These are phyloP conservation scores for Sphaeridia pumilis DNA, from an alignment of 2,888 invertebrate species.

Conservation along the genomic window DNA sequence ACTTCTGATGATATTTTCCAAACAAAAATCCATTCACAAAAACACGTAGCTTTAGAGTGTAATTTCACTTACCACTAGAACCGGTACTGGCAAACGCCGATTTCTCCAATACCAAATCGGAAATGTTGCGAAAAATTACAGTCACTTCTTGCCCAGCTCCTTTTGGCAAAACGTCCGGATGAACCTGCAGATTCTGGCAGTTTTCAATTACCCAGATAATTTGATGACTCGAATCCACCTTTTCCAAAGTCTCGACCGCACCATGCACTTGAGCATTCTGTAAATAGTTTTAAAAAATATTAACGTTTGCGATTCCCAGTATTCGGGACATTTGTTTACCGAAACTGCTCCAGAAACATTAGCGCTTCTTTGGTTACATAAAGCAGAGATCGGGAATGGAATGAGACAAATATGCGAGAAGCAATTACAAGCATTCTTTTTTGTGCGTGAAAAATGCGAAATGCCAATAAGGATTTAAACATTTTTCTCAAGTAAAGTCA, in stretches of 20 bases:
- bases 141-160: slow-evolving; percentile 24
- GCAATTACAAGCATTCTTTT: too few relatives aligned
- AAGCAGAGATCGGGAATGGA: too few relatives aligned
- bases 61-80: neutral
- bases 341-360: too few relatives aligned
- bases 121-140: slow-evolving; percentile 24
- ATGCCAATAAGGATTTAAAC: too few relatives aligned
- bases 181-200: slow-evolving; percentile 22
- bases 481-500: too few relatives aligned
- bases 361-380: too few relatives aligned
- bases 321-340: too few relatives aligned
- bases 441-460: too few relatives aligned
- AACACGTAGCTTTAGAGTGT: neutral
- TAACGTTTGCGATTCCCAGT: too few relatives aligned
- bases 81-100: neutral
- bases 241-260: slow-evolving; percentile 9
- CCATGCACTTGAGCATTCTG: slow-evolving; percentile 27
- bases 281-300: too few relatives aligned
- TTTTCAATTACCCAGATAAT: slow-evolving; percentile 26
- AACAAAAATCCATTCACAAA: neutral
- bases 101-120: neutral
- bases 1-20: neutral
- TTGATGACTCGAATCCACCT: slow-evolving; percentile 9
- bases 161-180: slow-evolving; percentile 15
- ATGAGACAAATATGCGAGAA: too few relatives aligned